Base-by-base conservation (phyloP, 2,888 invertebrate species). In the Spodoptera littoralis region DNA sequence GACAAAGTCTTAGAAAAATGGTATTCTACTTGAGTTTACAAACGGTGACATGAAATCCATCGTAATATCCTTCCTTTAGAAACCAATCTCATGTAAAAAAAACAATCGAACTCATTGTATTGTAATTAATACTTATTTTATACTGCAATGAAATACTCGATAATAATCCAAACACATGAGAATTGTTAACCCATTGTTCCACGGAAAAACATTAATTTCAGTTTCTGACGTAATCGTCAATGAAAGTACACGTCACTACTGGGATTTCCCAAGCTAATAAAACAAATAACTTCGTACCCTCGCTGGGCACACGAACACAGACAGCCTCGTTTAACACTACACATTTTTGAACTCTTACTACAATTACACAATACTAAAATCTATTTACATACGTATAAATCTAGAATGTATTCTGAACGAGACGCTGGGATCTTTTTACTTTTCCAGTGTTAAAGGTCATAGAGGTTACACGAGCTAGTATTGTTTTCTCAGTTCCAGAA, bases 401-500 rank as follows among this genome's bases (percentile, higher is more conserved):
- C 9, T 4, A 18, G 41, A 43, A 60, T 9, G 27, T n/a, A 6
- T 54, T 64, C 54, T 52, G 42, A 47, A 13, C 4, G 27, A 30
- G 43, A 51, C 55, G 43, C 13, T 60, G 49, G 0, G 30, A 70
- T 36, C 8, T 36, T 36, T 36, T 36, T 36, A 36, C 36, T 36
- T 36, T 36, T 9, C 4, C 36, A 9, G 30, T 30, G 18, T 18
- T 67, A 42, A 48, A 62, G 55, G 66, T 42, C 45, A 49, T 24
- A 41, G 47, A 62, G 24, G 59, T 68, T 62, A 76, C 65, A 62
- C 56, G 27, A 50, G 18, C 43, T 2, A n/a, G 27, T 50, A 48
- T 54, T 56, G 46, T 69, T 76, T 55, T 53, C n/a, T 11, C 47
- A 61, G 42, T 48, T 47, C 46, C 43, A 53, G 47, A 12, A 47